Conservation (phyloP, 2,113 vertebrate genomes). For the Labeo catla region DNA sequence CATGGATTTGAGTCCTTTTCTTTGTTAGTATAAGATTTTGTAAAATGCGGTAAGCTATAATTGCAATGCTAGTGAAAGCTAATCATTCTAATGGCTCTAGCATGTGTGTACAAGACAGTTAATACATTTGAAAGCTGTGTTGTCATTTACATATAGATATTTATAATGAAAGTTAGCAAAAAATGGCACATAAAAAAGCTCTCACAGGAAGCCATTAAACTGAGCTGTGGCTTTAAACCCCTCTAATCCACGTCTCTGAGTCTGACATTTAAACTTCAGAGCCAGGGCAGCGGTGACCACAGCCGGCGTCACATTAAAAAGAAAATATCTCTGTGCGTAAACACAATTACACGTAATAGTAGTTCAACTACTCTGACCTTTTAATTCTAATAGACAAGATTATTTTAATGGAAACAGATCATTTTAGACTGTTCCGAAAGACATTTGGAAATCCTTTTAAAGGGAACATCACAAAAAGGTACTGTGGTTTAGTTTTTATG, state of each 20-base stretch:
- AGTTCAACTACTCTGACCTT: background rate
- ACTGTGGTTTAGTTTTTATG: background rate
- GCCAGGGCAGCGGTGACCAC: background rate
- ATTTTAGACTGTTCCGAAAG: background rate
- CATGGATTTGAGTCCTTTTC: background rate
- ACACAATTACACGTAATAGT: background rate
- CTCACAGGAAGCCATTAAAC: slow-evolving; percentile 14
- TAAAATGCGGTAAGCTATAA: background rate
- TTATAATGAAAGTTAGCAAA: slow-evolving; percentile 6
- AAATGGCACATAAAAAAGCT: slow-evolving; percentile 31
- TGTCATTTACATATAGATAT: slow-evolving; percentile 23
- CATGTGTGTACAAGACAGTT: background rate
- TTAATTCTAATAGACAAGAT: slow-evolving; percentile 13
- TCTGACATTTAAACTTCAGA: slow-evolving; percentile 47
- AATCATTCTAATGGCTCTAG: background rate
- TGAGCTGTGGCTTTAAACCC: slow-evolving; percentile 30
- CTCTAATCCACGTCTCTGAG: slow-evolving; percentile 39
- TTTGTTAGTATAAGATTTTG: background rate
- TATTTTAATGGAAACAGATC: background rate
- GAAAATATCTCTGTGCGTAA: slow-evolving; percentile 2
- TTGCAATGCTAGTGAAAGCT: background rate
- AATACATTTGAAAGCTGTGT: background rate
- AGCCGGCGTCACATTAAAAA: background rate
- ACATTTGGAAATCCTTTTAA: background rate
- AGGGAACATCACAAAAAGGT: background rate